These are phyloP conservation scores for Seira musarum DNA, from an alignment of 2,888 invertebrate species.

Conservation along the genomic window DNA sequence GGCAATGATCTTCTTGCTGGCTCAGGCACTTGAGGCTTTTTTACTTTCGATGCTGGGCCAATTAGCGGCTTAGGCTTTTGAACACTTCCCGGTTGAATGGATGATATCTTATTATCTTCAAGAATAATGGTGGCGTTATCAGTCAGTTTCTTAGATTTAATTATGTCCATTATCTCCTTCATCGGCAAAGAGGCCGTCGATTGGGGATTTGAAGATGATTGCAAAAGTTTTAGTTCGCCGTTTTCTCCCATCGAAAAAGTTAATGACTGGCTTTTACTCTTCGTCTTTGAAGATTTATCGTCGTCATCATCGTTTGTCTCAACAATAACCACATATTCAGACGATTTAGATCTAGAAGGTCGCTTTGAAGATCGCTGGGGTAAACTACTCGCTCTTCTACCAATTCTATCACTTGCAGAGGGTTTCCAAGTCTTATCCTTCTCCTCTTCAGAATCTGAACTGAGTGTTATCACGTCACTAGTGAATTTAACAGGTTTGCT, in stretches of 20 bases:
- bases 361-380: conserved; percentile 13
- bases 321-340: conserved; percentile 50
- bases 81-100: conserved; percentile 16
- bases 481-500: not conserved
- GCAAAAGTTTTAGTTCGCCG: conserved; percentile 48
- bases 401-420: not conserved
- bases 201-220: conserved; percentile 23
- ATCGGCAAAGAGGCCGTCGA: conserved; percentile 43
- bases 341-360: conserved; percentile 23
- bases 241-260: conserved; percentile 48
- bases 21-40: not conserved
- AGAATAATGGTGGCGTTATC: conserved; percentile 55
- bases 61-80: not conserved
- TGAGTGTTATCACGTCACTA: conserved; percentile 46
- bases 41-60: not conserved
- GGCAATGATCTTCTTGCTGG: not conserved
- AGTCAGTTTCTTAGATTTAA: conserved; percentile 37
- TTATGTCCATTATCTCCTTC: conserved; percentile 49
- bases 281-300: conserved; percentile 20
- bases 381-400: conserved; percentile 13
- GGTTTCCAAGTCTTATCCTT: conserved; percentile 38
- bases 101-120: conserved; percentile 44
- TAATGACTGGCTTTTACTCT: conserved; percentile 30
- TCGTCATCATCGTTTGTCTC: conserved; percentile 37
- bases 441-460: conserved; percentile 51